These are phyloP conservation scores for Pitangus sulphuratus DNA, from an alignment of 2,797 vertebrate species.

Conservation along the genomic window DNA sequence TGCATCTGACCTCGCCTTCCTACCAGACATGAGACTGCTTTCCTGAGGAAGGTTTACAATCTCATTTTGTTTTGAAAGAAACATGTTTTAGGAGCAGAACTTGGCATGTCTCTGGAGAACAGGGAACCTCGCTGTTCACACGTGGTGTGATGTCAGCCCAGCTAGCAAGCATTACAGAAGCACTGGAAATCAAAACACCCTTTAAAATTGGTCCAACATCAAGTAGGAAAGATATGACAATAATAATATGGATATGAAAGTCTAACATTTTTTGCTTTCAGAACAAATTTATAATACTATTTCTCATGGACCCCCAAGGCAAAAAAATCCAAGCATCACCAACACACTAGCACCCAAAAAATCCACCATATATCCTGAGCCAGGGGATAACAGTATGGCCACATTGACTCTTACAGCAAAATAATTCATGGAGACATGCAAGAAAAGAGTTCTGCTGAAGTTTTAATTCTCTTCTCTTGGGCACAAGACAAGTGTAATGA, in stretches of 20 bases:
- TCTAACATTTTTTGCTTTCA: neutral
- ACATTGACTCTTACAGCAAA: neutral
- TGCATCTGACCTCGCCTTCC: neutral
- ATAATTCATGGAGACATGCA: neutral
- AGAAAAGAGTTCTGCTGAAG: neutral
- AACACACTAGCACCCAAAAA: neutral
- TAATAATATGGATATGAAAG: neutral
- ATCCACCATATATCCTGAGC: neutral
- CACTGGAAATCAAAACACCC: neutral
- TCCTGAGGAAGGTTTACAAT: neutral
- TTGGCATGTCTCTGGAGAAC: neutral
- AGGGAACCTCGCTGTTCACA: neutral
- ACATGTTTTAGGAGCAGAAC: neutral
- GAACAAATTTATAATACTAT: neutral
- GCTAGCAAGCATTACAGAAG: neutral
- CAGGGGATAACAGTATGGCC: neutral
- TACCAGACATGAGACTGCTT: fast-evolving
- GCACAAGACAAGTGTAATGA: neutral
- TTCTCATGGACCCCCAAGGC: neutral
- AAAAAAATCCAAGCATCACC: neutral
- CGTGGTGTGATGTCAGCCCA: neutral
- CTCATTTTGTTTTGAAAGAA: neutral
- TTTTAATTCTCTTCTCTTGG: neutral
- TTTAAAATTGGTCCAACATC: neutral
- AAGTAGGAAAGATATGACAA: neutral